phyloP scores from a whole-genome alignment of 2,888 invertebrate genomes.

The Ischnura elegans region DNA sequence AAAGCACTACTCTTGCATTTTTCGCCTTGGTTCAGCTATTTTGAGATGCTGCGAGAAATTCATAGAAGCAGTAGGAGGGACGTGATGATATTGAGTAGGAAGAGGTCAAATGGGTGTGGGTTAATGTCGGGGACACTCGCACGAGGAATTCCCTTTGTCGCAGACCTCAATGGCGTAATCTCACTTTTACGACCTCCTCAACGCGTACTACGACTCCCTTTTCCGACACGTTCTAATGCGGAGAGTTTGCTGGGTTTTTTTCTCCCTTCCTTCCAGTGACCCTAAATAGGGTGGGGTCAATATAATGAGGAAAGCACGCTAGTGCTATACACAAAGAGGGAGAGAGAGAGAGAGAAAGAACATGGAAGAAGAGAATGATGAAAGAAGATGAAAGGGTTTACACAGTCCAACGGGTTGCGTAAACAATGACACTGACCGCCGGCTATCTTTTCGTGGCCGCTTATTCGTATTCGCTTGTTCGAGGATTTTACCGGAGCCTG shows the following conservation, averaged over 20 bases:
- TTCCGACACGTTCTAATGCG: not conserved
- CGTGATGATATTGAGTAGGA: not conserved
- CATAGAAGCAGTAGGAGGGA: no score
- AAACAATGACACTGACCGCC: not conserved
- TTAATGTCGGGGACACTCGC: not conserved
- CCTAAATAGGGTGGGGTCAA: not conserved
- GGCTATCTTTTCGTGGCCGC: not conserved
- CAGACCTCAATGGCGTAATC: not conserved
- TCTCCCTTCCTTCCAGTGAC: not conserved
- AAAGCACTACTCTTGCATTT: no score
- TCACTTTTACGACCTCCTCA: not conserved
- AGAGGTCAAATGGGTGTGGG: not conserved
- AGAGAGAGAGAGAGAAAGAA: not conserved
- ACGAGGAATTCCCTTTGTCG: constrained; percentile 13
- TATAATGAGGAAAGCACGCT: not conserved
- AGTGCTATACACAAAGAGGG: no score
- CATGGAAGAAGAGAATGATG: not conserved
- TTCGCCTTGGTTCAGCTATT: no score
- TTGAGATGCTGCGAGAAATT: no score
- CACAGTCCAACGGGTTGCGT: not conserved
- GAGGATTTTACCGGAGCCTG: not conserved
- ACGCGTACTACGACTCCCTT: not conserved
- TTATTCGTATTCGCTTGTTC: not conserved
- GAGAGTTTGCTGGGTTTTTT: not conserved
- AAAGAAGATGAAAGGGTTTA: not conserved